phyloP scores from a whole-genome alignment of 1,140 invertebrate genomes.

The Eriosoma lanigerum region DNA sequence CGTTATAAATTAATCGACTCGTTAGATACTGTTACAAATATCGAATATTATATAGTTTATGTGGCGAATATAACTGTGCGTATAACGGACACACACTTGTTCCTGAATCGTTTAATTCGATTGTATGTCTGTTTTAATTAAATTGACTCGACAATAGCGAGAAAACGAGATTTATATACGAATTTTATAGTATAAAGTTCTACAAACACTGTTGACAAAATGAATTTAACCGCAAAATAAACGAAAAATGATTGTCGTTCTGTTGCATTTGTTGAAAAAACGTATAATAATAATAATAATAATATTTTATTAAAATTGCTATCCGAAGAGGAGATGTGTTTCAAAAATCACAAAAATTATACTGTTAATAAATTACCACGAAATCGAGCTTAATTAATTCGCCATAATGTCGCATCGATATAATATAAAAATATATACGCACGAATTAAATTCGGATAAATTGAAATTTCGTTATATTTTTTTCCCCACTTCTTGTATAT shows the following conservation, averaged over 20 bases:
- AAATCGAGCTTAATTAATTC: neutral
- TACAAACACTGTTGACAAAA: neutral
- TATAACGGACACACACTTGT: neutral
- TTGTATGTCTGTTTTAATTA: slow-evolving; percentile 6
- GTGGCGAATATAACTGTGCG: neutral
- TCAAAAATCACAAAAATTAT: neutral
- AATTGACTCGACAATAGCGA: neutral
- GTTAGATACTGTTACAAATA: neutral
- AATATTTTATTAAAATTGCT: too few species aligned
- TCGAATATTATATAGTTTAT: neutral
- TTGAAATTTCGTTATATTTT: neutral
- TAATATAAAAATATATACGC: too few species aligned
- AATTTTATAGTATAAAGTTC: neutral
- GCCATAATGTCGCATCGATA: too few species aligned
- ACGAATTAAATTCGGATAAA: too few species aligned
- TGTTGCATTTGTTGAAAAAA: too few species aligned
- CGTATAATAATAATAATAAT: too few species aligned
- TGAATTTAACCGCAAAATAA: neutral
- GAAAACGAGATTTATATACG: slow-evolving; percentile 10
- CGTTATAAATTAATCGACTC: neutral
- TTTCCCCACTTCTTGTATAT: too few species aligned
- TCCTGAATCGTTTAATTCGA: neutral
- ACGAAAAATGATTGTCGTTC: neutral
- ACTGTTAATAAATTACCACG: neutral
- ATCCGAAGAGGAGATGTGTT: neutral